Conservation (phyloP, 2,888 invertebrate species). For the Dasypolia templi region DNA sequence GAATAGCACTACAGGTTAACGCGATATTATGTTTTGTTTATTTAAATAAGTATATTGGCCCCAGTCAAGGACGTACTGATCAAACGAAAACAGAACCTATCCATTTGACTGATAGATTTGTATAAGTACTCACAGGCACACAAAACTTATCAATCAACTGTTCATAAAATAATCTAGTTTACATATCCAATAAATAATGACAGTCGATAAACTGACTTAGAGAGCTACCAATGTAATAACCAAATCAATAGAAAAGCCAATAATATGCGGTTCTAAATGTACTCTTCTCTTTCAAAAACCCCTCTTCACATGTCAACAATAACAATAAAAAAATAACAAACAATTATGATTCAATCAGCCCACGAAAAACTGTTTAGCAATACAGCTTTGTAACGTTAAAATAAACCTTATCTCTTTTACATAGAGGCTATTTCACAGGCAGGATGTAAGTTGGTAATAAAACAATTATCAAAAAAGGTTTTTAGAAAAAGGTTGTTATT, state of each 20-base stretch:
- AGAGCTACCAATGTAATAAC: slow-evolving; percentile 19
- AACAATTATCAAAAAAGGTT: slow-evolving; percentile 74
- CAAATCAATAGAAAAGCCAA: slow-evolving; percentile 45
- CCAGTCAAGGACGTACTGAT: too few relatives aligned
- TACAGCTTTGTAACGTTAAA: slow-evolving; percentile 1
- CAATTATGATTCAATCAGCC: slow-evolving; percentile 70
- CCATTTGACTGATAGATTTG: background rate
- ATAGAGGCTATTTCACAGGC: background rate
- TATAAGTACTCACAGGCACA: background rate
- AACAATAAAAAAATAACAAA: slow-evolving; percentile 75
- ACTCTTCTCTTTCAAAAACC: slow-evolving; percentile 51
- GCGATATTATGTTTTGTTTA: too few relatives aligned
- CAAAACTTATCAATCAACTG: background rate
- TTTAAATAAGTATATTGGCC: too few relatives aligned
- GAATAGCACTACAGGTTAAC: too few relatives aligned
- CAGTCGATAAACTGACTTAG: background rate
- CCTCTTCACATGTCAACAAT: slow-evolving; percentile 62
- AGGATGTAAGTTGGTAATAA: slow-evolving; percentile 29
- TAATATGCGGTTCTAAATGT: slow-evolving; percentile 43
- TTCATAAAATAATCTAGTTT: background rate
- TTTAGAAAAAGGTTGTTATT: slow-evolving; percentile 77
- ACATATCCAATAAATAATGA: slow-evolving; percentile 15
- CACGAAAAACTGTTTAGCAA: slow-evolving; percentile 49
- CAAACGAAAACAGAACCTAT: too few relatives aligned
- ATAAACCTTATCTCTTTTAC: background rate